Conservation (phyloP, 2,113 vertebrate genomes). For the Numenius arquata region DNA sequence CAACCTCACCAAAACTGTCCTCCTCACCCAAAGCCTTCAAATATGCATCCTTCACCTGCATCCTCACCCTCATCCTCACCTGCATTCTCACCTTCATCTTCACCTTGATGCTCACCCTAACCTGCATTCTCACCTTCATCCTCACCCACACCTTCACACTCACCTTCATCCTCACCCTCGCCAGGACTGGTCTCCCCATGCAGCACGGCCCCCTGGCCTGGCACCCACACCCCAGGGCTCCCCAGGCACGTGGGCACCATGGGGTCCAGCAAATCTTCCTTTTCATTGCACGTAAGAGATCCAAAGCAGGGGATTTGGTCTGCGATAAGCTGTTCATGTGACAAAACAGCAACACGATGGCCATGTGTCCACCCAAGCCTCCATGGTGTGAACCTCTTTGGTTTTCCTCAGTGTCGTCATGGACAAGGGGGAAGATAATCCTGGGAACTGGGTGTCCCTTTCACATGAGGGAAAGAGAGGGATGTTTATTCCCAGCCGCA, state of each 20-base stretch:
- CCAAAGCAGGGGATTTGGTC: not conserved
- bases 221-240: not conserved
- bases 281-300: not conserved
- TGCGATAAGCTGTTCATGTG: not conserved
- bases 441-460: not conserved
- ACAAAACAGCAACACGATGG: accelerated
- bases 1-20: not conserved
- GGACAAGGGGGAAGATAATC: not conserved
- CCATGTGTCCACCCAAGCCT: not conserved
- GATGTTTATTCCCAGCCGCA: not conserved
- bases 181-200: not conserved
- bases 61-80: not conserved
- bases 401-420: not conserved
- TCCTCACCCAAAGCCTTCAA: not conserved
- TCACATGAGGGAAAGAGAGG: not conserved
- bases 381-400: accelerated
- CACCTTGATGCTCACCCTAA: not conserved
- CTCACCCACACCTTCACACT: not conserved
- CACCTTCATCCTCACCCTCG: not conserved
- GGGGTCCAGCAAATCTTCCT: not conserved
- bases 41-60: not conserved
- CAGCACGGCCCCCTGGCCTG: not conserved
- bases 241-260: not conserved
- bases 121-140: not conserved
- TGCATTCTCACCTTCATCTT: not conserved